phyloP scores from a whole-genome alignment of 2,113 vertebrate species.

The Ascaphus truei region DNA sequence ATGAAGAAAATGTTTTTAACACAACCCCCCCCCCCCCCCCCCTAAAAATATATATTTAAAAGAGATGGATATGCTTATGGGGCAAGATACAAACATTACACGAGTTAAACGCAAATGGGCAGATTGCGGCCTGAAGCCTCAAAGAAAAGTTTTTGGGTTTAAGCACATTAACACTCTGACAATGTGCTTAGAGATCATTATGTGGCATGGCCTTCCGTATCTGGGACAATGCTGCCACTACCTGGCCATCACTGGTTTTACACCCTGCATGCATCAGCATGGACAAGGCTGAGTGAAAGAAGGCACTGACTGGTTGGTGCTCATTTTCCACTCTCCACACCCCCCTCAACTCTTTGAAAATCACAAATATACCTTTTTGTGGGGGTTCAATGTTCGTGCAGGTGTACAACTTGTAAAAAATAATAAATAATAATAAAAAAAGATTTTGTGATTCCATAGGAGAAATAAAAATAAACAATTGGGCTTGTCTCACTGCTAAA shows the following conservation, averaged over 20 bases:
- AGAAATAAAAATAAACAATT: conserved; percentile 30
- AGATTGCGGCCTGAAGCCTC: too few species aligned
- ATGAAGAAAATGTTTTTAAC: too few species aligned
- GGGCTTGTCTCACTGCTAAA: conserved; percentile 35
- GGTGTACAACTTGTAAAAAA: neutral
- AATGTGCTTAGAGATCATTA: too few species aligned
- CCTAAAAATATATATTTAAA: too few species aligned
- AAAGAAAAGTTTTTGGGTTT: too few species aligned
- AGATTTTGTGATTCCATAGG: neutral
- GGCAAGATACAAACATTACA: too few species aligned
- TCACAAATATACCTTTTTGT: conserved; percentile 8
- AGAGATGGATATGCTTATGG: too few species aligned
- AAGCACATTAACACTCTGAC: too few species aligned
- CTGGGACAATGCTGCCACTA: conserved; percentile 79
- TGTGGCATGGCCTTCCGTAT: too few species aligned
- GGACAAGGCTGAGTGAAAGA: neutral
- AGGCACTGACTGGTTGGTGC: neutral
- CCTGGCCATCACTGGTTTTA: conserved; percentile 51
- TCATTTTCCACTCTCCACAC: neutral
- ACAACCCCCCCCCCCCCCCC: too few species aligned
- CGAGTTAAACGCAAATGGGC: too few species aligned
- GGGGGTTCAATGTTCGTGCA: neutral
- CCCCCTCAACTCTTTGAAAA: neutral
- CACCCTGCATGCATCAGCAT: conserved; percentile 20
- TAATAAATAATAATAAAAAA: neutral